Evolutionary conservation across 2,113 vertebrate genomes (phyloP).

Genomic region (Calyptommatus sinebrachiatus): DNA sequence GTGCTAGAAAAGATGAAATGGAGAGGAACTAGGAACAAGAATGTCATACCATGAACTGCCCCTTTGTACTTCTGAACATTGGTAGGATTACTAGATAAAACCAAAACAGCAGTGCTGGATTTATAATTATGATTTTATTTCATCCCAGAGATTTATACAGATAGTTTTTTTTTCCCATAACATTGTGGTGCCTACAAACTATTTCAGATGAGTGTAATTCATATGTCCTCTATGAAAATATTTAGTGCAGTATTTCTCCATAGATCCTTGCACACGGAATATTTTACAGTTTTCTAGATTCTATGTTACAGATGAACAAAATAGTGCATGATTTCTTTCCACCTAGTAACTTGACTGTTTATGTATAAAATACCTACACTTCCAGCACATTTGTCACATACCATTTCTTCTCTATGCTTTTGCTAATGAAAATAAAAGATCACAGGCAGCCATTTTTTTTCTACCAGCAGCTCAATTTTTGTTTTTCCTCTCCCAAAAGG

Average conservation of each 20-base stretch:
- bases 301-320: not conserved
- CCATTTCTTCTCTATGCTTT: not conserved
- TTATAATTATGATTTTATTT: not conserved
- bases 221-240: not conserved
- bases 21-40: too few species aligned
- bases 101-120: not conserved
- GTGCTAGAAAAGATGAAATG: too few species aligned
- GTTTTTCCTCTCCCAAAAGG: not conserved
- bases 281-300: not conserved
- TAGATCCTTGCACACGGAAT: not conserved
- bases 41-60: too few species aligned
- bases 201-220: not conserved
- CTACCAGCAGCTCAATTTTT: not conserved
- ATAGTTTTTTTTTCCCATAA: not conserved
- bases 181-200: not conserved
- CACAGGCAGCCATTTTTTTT: not conserved
- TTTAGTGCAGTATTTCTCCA: not conserved
- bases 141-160: not conserved
- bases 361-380: not conserved
- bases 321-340: not conserved
- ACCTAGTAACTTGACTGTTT: not conserved
- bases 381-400: not conserved
- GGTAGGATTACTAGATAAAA: too few species aligned
- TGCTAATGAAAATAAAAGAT: not conserved
- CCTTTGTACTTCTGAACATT: too few species aligned